Percentiles rank a stretch among this genome's conserved stretches.
phyloP scores from a whole-genome alignment of 2,797 vertebrate species.

The Petrocephalus schoutedeni region DNA sequence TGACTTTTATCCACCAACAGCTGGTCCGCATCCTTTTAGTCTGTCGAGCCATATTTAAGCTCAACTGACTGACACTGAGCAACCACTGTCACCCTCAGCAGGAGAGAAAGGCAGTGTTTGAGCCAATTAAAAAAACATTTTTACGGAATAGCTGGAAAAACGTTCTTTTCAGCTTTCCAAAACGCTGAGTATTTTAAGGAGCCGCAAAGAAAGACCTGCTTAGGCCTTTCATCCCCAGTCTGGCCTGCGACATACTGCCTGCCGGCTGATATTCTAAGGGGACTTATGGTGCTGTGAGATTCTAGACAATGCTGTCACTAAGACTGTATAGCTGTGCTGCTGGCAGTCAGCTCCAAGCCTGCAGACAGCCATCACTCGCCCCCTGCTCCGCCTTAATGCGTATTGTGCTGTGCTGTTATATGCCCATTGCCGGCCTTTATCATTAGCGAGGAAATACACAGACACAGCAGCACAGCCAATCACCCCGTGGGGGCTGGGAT shows the following conservation, averaged over 20 bases:
- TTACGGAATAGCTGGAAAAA: neutral
- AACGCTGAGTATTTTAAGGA: neutral
- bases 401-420: neutral
- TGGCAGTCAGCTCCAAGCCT: neutral
- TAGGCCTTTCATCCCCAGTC: neutral
- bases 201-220: neutral
- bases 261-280: neutral
- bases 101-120: neutral
- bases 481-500: neutral
- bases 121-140: neutral
- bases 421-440: neutral
- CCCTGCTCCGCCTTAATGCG: neutral
- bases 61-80: neutral
- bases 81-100: neutral
- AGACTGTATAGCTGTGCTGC: neutral
- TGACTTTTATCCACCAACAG: conserved; percentile 16
- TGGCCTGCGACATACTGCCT: conserved; percentile 1
- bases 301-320: neutral
- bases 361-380: neutral
- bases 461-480: neutral
- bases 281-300: neutral
- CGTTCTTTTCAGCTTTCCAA: neutral
- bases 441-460: neutral
- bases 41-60: neutral
- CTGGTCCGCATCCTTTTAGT: neutral